Evolutionary conservation across 64 coral and sea anemone species (phyloP).

Genomic region (Anthopleura sola): DNA sequence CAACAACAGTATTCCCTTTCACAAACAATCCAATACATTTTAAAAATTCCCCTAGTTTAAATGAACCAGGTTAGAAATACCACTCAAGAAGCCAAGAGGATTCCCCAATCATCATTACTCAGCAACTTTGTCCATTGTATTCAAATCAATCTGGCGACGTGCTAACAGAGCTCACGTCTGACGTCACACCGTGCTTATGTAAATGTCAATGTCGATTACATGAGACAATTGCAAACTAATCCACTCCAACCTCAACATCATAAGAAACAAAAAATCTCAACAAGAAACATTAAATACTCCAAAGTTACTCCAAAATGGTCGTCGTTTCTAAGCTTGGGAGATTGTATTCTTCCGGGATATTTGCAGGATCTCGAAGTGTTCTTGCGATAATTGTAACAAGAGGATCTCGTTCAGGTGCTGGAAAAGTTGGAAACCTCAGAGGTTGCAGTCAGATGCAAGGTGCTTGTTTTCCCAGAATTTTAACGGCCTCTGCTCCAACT

Average conservation of each 20-base stretch:
- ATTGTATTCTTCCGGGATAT: not conserved
- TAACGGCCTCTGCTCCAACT: not conserved
- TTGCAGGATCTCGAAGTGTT: not conserved
- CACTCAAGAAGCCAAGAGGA: not conserved
- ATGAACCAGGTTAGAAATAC: too few species aligned
- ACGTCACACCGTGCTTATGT: not conserved
- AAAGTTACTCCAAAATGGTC: not conserved
- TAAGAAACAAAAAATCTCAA: not conserved
- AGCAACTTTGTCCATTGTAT: not conserved
- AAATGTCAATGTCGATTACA: conserved; percentile 7
- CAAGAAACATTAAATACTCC: not conserved
- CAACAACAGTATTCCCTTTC: too few species aligned
- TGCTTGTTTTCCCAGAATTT: not conserved
- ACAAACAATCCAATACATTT: too few species aligned
- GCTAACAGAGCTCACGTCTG: too few species aligned
- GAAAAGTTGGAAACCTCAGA: not conserved
- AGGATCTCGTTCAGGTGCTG: not conserved
- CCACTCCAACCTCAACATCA: not conserved
- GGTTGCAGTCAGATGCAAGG: not conserved
- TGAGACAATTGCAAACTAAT: not conserved
- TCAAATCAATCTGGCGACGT: too few species aligned
- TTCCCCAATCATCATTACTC: not conserved
- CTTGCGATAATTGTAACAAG: not conserved
- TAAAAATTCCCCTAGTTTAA: too few species aligned
- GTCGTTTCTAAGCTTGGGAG: not conserved